phyloP scores from a whole-genome alignment of 2,113 vertebrate genomes.

The Pollachius pollachius region DNA sequence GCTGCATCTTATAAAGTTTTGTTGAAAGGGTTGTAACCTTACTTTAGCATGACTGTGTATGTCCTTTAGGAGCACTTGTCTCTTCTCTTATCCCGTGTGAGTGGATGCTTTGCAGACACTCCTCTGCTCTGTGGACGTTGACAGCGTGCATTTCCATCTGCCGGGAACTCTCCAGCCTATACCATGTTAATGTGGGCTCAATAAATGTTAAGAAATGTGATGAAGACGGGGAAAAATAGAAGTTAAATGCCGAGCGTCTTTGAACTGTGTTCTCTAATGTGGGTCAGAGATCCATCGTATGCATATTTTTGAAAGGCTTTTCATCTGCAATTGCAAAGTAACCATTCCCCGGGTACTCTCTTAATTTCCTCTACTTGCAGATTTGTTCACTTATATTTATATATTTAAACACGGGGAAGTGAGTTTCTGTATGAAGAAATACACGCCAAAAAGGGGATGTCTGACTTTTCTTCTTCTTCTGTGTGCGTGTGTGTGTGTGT shows the following conservation, averaged over 20 bases:
- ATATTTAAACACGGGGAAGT: conserved; percentile 63
- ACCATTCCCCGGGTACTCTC: conserved; percentile 66
- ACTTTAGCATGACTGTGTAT: conserved; percentile 34
- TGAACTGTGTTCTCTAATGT: conserved; percentile 70
- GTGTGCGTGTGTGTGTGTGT: conserved; percentile 27
- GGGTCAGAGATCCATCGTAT: conserved; percentile 73
- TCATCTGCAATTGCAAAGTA: conserved; percentile 70
- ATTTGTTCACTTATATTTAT: conserved; percentile 69
- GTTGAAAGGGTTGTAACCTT: conserved; percentile 43
- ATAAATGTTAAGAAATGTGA: not conserved
- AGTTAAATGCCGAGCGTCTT: conserved; percentile 58
- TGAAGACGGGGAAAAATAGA: not conserved
- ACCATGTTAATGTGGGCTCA: not conserved
- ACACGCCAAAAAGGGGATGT: conserved; percentile 22
- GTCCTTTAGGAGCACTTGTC: conserved; percentile 47
- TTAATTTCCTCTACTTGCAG: conserved; percentile 69
- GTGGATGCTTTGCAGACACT: conserved; percentile 45
- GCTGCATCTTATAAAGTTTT: conserved; percentile 64
- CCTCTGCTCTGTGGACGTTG: conserved; percentile 34
- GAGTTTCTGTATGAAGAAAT: conserved; percentile 48
- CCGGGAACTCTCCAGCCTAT: conserved; percentile 33
- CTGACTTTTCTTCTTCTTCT: conserved; percentile 12
- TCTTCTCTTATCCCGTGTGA: conserved; percentile 42
- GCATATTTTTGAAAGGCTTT: conserved; percentile 65
- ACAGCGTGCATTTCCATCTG: conserved; percentile 21